Conservation (phyloP, 1,140 invertebrate genomes). For the Pachyrhynchus sulphureomaculatus region DNA sequence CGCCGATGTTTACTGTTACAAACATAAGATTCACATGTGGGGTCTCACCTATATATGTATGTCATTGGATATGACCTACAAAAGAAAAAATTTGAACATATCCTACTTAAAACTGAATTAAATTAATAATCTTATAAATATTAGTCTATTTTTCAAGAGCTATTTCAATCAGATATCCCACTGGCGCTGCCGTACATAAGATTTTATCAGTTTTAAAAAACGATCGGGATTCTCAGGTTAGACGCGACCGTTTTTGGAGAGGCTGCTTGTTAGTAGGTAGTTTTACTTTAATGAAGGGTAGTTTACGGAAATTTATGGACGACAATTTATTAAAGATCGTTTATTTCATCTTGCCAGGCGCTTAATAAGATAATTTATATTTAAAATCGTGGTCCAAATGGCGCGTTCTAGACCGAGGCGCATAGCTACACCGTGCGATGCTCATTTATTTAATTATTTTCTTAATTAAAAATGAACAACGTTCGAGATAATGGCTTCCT, state of each 20-base stretch:
- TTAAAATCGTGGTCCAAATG: constrained; percentile 16
- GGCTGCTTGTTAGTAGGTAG: constrained; percentile 17
- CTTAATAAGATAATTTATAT: constrained; percentile 28
- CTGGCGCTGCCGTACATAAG: constrained; percentile 9
- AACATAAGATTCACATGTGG: too few species aligned
- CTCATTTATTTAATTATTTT: constrained; percentile 23
- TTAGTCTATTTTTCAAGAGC: too few species aligned
- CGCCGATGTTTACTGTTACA: too few species aligned
- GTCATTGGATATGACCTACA: too few species aligned
- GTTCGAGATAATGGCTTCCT: constrained; percentile 1
- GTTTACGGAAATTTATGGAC: constrained; percentile 20
- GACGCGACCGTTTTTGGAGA: constrained; percentile 11
- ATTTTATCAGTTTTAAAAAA: constrained; percentile 17
- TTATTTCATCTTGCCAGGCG: constrained; percentile 8
- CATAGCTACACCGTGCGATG: background rate
- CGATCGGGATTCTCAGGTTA: constrained; percentile 14
- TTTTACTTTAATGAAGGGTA: constrained; percentile 20
- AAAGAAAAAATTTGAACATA: too few species aligned
- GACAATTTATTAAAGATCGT: constrained; percentile 27
- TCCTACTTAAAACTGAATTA: too few species aligned
- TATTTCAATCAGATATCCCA: constrained; percentile 5
- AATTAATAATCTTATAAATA: too few species aligned
- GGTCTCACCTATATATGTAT: too few species aligned
- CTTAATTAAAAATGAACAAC: constrained; percentile 13
- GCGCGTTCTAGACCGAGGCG: constrained; percentile 4